These are phyloP conservation scores for Meiosimyza decipiens DNA, from an alignment of 2,888 invertebrate genomes.

Conservation along the genomic window DNA sequence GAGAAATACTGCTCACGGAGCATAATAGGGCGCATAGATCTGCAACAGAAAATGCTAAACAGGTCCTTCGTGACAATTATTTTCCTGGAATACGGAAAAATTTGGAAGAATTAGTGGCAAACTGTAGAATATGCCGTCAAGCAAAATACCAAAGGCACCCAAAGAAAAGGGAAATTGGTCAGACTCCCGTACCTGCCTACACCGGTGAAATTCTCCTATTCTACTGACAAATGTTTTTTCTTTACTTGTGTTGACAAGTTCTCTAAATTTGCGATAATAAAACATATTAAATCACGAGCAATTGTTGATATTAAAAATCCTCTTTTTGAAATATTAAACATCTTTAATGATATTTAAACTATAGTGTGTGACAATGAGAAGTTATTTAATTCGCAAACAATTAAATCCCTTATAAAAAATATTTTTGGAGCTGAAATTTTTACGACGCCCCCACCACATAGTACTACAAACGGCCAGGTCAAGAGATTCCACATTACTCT, in stretches of 20 bases:
- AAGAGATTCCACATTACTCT: neutral
- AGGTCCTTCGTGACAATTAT: conserved; percentile 32
- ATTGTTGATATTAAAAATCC: conserved; percentile 8
- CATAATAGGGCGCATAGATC: conserved; percentile 25
- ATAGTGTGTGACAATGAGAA: neutral
- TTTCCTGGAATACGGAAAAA: neutral
- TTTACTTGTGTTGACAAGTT: conserved; percentile 3
- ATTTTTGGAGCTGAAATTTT: neutral
- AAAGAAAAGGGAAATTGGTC: neutral
- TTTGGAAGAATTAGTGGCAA: neutral
- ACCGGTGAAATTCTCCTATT: conserved; percentile 3
- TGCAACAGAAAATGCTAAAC: conserved; percentile 34
- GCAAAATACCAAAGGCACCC: conserved; percentile 19
- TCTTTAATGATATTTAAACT: neutral
- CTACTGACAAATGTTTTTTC: conserved; percentile 1
- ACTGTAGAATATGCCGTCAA: neutral
- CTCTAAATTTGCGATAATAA: conserved; percentile 1
- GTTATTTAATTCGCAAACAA: conserved; percentile 1
- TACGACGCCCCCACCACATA: conserved; percentile 4
- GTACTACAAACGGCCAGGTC: neutral
- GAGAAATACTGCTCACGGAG: conserved; percentile 36
- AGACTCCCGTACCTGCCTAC: conserved; percentile 13
- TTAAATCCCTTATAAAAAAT: conserved; percentile 1
- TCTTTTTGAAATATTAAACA: neutral
- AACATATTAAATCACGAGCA: neutral